Base-by-base conservation (phyloP, 2,888 invertebrate genomes). In the Buathra laborator region DNA sequence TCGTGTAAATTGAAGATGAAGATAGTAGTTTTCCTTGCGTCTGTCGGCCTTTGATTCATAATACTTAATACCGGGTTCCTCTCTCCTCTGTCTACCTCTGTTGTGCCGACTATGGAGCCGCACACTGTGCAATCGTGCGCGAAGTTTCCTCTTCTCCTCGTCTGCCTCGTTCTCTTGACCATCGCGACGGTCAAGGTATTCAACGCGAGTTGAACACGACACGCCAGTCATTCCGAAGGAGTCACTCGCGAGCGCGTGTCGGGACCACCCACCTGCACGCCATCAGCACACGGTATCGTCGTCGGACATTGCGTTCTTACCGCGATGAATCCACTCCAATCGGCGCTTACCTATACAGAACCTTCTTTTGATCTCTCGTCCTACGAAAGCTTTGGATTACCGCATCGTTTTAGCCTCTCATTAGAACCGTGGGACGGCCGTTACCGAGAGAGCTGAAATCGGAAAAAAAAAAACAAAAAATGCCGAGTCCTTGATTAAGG, bases 181-280 rank as follows among this genome's bases (percentile, higher is more conserved):
- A 64, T 81, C 37, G 59, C 71, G 37, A 53, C 70, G 67, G 62
- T 37, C 67, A 46, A 46, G 53, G 67, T 80, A 84, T 84, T 87
- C 86, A 79, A 77, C 77, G 75, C 83, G 77, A 71, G 56, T 77
- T 77, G 67, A 81, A 81, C 90, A 88, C 90, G 90, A 92, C 92
- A 87, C 90, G 91, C 88, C 90, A 91, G 91, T 92, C 92, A 92
- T 93, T 92, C 90, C 88, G 90, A 92, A 89, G 75, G 81, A 77
- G 53, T 48, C 74, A 74, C 37, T 70, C 78, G 64, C 56, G 80
- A 74, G 78, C 82, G 83, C 80, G 83, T 85, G 81, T 84, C 79
- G 68, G 78, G 87, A 87, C 87, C 86, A 86, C 87, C 86, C 86
- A 86, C 72, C 74, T 75, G 81, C 77, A 76, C 37, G 85, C 53